Base-by-base conservation (phyloP, 2,888 invertebrate genomes). In the Odontomyia ornata region DNA sequence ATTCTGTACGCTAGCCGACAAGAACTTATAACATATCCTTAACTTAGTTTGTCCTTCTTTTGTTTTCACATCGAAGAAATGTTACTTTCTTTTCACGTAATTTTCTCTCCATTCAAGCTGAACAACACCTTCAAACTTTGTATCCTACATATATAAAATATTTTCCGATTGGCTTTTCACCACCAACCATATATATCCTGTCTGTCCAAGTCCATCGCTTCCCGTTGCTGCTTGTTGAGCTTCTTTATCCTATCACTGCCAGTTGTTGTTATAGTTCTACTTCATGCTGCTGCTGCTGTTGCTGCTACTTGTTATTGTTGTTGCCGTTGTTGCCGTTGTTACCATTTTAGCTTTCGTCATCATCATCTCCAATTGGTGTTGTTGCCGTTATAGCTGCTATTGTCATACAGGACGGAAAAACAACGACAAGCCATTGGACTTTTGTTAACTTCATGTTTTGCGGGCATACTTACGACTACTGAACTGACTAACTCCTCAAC, bases 401-500 rank as follows among this genome's bases (percentile, higher is more conserved):
- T 36, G 36, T 36, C 36, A 36, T 36, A 36, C 36, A n/a, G 36
- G n/a, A 52, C 13, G n/a, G 52, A 52, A 52, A 52, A 52, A 52
- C 52, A 52, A 52, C n/a, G 18, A 52, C 52, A 52, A 52, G 18
- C 52, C 52, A 30, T 69, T 47, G 47, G 69, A 69, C 15, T 69
- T 69, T 69, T 69, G 69, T 69, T 46, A 69, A 47, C 69, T 69
- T 69, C 69, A 69, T 69, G 47, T 69, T 46, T 47, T 69, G 69
- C 47, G 69, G 47, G 4, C 69, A 27, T 15, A 69, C 69, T 25
- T 69, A 69, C 69, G 30, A 46, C 67, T 43, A 25, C 60, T 18
- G 52, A 52, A n/a, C 52, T 18, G 52, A 52, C 36, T 36, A 36
- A 36, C 36, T 36, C 36, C 9, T 36, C 36, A 36, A 36, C 9